Conservation (phyloP, 2,888 invertebrate genomes). For the Rotaria macrura region DNA sequence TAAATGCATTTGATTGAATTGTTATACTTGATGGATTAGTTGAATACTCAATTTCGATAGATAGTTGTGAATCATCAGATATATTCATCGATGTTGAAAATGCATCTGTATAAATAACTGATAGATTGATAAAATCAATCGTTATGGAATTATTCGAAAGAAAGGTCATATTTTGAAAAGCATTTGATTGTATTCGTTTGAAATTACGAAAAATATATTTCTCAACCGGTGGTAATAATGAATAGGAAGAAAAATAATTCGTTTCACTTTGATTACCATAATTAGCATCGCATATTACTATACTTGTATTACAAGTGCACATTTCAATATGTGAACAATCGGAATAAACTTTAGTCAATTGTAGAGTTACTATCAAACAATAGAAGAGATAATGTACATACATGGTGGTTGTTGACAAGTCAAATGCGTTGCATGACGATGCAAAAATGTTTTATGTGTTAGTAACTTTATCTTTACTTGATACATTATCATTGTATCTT, state of each 20-base stretch:
- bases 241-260: neutral
- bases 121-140: neutral
- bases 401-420: neutral
- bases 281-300: neutral
- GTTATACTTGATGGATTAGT: neutral
- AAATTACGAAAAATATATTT: neutral
- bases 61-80: neutral
- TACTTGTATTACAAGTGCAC: neutral
- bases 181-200: neutral
- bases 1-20: neutral
- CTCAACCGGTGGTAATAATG: neutral
- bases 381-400: neutral
- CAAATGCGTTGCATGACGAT: neutral
- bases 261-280: neutral
- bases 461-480: neutral
- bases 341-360: neutral
- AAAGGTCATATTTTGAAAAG: neutral
- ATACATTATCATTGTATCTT: neutral
- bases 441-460: neutral
- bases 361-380: neutral
- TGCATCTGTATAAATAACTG: neutral
- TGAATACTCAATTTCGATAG: neutral
- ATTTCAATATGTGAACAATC: neutral
- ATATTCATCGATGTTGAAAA: neutral
- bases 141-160: neutral